phyloP scores from a whole-genome alignment of 2,797 vertebrate genomes.

The Lycodopsis pacificus region DNA sequence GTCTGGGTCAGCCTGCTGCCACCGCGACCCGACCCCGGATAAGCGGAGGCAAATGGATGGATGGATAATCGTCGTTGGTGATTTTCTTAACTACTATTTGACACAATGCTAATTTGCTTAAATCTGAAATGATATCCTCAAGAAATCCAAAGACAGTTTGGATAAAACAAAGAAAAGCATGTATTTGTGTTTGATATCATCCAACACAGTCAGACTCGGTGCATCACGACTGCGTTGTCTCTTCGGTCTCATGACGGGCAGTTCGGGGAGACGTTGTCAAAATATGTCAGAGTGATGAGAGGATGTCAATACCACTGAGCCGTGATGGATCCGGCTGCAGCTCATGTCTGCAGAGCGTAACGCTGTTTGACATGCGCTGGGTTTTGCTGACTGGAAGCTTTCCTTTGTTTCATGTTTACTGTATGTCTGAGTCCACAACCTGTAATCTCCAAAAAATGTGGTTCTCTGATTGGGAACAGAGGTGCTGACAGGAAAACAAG shows the following conservation, averaged over 20 bases:
- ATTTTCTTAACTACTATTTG: background rate
- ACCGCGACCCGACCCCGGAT: too few relatives aligned
- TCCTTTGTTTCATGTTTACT: constrained; percentile 1
- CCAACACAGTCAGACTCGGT: background rate
- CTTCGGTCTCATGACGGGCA: constrained; percentile 12
- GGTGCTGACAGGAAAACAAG: too few relatives aligned
- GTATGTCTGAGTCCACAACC: background rate
- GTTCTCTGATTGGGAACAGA: background rate
- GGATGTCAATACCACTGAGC: constrained; percentile 37
- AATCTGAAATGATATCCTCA: background rate
- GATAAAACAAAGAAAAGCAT: background rate
- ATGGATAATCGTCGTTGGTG: background rate
- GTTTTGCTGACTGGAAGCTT: constrained; percentile 15
- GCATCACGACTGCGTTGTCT: background rate
- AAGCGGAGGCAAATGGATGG: too few relatives aligned
- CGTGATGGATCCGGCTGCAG: constrained; percentile 16
- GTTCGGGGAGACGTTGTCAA: constrained; percentile 20
- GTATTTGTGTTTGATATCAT: background rate
- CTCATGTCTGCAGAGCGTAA: constrained; percentile 7
- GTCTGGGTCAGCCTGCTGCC: too few relatives aligned
- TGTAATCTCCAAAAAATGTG: background rate
- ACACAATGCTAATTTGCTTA: background rate
- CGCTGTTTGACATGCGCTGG: constrained; percentile 11
- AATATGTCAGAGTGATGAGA: constrained; percentile 47
- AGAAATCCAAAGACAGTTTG: background rate